Conservation (phyloP, 2,113 vertebrate species). For the Spermophilus dauricus region DNA sequence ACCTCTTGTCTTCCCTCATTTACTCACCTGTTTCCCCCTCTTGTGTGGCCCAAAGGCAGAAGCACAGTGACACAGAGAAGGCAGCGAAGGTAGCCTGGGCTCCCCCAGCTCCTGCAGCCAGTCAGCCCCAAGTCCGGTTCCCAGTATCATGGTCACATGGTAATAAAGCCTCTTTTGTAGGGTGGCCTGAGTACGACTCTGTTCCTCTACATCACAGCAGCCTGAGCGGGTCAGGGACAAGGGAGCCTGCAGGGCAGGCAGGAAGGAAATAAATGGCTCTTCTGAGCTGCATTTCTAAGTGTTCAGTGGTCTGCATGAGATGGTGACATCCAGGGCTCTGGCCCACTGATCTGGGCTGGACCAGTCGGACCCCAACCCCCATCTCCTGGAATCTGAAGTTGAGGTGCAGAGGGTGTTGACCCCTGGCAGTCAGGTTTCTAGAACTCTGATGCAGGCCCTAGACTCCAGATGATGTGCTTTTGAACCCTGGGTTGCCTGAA, state of each 20-base stretch:
- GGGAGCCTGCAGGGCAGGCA: too few species aligned
- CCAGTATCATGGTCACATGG: too few species aligned
- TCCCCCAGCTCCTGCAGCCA: not conserved
- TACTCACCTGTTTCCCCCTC: not conserved
- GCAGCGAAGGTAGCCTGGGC: not conserved
- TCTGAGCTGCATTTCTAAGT: not conserved
- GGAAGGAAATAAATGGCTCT: not conserved
- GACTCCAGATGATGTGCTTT: not conserved
- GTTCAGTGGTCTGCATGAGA: accelerated
- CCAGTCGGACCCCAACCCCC: too few species aligned
- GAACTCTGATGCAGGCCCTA: not conserved
- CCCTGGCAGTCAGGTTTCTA: not conserved
- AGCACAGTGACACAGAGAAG: not conserved
- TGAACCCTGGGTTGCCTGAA: not conserved
- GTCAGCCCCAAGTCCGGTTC: accelerated
- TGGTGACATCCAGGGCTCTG: not conserved
- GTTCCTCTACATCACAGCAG: accelerated
- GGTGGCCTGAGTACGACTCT: not conserved
- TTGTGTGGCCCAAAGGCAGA: not conserved
- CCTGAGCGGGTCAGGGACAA: not conserved
- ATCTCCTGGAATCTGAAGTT: not conserved
- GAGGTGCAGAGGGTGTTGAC: not conserved
- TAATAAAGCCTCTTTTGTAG: not conserved
- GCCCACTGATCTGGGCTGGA: too few species aligned
- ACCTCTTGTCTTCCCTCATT: not conserved